Evolutionary conservation across 2,113 vertebrate genomes (phyloP).

Genomic region (Mungos mungo): DNA sequence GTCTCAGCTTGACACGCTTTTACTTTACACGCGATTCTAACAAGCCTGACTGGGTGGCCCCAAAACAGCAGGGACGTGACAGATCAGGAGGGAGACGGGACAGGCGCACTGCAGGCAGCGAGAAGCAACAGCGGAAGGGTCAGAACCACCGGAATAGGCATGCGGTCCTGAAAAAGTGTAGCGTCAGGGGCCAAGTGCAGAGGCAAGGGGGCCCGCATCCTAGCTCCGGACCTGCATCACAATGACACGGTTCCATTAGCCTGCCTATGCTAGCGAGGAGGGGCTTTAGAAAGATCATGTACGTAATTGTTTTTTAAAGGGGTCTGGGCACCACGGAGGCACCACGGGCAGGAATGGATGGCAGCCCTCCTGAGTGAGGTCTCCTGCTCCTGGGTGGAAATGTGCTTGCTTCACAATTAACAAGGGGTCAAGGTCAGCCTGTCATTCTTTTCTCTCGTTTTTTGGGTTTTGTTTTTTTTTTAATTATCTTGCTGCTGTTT

Average conservation of each 20-base stretch:
- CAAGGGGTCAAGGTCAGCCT: neutral
- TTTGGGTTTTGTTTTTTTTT: neutral
- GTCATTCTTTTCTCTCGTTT: neutral
- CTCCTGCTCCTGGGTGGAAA: neutral
- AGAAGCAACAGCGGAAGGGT: neutral
- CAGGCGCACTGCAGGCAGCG: neutral
- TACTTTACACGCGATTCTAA: neutral
- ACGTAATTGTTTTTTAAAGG: neutral
- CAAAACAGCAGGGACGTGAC: neutral
- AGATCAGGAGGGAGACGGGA: neutral
- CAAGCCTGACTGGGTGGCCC: neutral
- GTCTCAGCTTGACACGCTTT: neutral
- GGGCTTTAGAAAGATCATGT: neutral
- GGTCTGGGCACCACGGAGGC: neutral
- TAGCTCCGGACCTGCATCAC: neutral
- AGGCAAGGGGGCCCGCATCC: neutral
- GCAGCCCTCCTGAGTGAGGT: neutral
- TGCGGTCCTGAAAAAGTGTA: neutral
- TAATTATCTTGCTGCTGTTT: constrained; percentile 13
- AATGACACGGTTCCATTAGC: neutral
- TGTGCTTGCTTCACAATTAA: neutral
- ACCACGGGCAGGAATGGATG: fast-evolving
- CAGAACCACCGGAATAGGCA: neutral
- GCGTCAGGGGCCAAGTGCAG: neutral
- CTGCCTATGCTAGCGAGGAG: neutral